A percentile compares a stretch with the other conserved stretches of the same genome.
These are phyloP conservation scores for Neoitamus cyanurus DNA, from an alignment of 2,888 invertebrate species.

Conservation along the genomic window DNA sequence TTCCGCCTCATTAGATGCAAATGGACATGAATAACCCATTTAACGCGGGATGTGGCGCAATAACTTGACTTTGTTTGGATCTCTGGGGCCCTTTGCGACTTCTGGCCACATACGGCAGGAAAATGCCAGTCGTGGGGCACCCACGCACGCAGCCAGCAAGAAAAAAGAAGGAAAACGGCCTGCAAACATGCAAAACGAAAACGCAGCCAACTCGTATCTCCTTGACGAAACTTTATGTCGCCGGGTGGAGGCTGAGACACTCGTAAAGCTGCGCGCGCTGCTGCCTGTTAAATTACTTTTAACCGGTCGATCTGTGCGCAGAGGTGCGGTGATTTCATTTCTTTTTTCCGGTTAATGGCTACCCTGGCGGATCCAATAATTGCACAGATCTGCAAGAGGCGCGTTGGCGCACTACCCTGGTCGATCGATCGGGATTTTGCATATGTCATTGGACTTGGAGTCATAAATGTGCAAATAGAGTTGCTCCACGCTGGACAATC, in stretches of 20 bases:
- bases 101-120: background rate
- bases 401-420: background rate
- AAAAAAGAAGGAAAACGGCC: background rate
- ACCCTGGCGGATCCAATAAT: background rate
- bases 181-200: background rate
- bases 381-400: background rate
- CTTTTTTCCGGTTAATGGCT: background rate
- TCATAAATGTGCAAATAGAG: background rate
- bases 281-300: background rate
- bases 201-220: background rate
- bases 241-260: background rate
- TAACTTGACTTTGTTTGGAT: background rate
- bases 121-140: background rate
- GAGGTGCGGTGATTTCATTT: background rate
- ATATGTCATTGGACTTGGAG: constrained; percentile 21
- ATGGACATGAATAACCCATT: constrained; percentile 25
- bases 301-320: background rate
- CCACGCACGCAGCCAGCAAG: background rate
- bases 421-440: background rate
- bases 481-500: background rate
- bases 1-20: constrained; percentile 19
- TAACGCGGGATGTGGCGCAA: background rate
- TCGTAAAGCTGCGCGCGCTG: background rate
- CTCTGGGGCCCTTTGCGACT: background rate
- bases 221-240: background rate